These are phyloP conservation scores for Flexamia atlantica DNA, from an alignment of 2,888 invertebrate species.

Conservation along the genomic window DNA sequence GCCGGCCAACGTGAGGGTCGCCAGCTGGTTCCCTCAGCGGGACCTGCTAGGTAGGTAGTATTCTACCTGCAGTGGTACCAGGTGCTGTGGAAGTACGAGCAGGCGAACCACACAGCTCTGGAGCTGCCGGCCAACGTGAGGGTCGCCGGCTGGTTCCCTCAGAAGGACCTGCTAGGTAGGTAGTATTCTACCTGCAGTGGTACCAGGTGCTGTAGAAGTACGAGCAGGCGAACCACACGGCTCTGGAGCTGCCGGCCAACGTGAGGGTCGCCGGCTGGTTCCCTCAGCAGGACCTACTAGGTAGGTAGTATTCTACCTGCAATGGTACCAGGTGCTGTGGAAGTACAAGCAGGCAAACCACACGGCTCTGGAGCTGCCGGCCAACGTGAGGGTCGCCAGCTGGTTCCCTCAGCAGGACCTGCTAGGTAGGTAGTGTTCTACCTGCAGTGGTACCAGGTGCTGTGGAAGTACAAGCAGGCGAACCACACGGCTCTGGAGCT, in stretches of 20 bases:
- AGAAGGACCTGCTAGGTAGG: slow-evolving; percentile 78
- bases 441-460: slow-evolving; percentile 86
- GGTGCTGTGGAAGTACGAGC: slow-evolving; percentile 92
- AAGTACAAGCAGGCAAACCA: slow-evolving; percentile 85
- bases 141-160: slow-evolving; percentile 83
- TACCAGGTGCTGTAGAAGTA: slow-evolving; percentile 92
- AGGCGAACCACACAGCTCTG: slow-evolving; percentile 81
- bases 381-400: slow-evolving; percentile 84
- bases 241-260: slow-evolving; percentile 85
- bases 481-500: slow-evolving; percentile 84
- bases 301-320: no score
- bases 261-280: slow-evolving; percentile 86
- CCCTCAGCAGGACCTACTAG: slow-evolving; percentile 79
- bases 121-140: slow-evolving; percentile 87
- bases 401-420: slow-evolving; percentile 83
- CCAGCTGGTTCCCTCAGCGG: slow-evolving; percentile 83
- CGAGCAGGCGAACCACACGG: slow-evolving; percentile 82
- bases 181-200: slow-evolving; percentile 85
- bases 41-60: slow-evolving; percentile 79
- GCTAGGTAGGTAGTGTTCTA: no score
- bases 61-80: slow-evolving; percentile 87
- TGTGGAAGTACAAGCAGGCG: slow-evolving; percentile 90
- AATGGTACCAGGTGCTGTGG: slow-evolving; percentile 90
- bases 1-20: slow-evolving; percentile 85
- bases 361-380: slow-evolving; percentile 84